These are phyloP conservation scores for Hermetia illucens DNA, from an alignment of 1,140 invertebrate genomes.

Conservation along the genomic window DNA sequence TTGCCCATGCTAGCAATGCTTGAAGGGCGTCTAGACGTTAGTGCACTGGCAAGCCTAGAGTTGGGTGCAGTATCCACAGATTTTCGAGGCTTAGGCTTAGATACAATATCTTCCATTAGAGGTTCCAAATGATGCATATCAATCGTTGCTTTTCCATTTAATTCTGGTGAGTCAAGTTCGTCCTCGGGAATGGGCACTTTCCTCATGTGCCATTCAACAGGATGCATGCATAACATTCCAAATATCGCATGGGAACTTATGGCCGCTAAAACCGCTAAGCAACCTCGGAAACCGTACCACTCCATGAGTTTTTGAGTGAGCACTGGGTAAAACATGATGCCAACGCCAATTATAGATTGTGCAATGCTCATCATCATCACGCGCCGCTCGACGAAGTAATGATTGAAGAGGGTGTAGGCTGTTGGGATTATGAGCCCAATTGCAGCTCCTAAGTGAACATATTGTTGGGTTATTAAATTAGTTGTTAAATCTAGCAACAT, in stretches of 20 bases:
- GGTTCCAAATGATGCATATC: slow-evolving; percentile 12
- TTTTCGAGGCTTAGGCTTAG: background rate
- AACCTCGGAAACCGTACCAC: slow-evolving; percentile 44
- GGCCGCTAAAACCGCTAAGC: slow-evolving; percentile 41
- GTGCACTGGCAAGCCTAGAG: too few relatives aligned
- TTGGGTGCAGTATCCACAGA: slow-evolving; percentile 5
- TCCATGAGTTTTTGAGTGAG: slow-evolving; percentile 34
- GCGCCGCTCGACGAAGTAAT: slow-evolving; percentile 40
- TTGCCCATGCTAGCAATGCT: slow-evolving; percentile 30
- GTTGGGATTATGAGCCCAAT: slow-evolving; percentile 43
- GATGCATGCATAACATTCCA: slow-evolving; percentile 47
- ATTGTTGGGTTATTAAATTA: background rate
- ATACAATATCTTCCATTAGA: slow-evolving; percentile 14
- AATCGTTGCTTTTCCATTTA: too few relatives aligned
- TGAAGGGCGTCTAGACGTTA: slow-evolving; percentile 17
- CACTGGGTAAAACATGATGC: slow-evolving; percentile 40
- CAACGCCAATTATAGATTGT: slow-evolving; percentile 40
- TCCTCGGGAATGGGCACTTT: slow-evolving; percentile 20
- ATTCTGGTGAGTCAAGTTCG: slow-evolving; percentile 24
- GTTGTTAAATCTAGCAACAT: too few relatives aligned
- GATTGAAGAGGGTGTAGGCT: slow-evolving; percentile 39
- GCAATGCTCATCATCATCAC: slow-evolving; percentile 42
- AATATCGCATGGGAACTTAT: slow-evolving; percentile 45
- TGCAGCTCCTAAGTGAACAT: slow-evolving; percentile 24
- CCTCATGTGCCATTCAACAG: slow-evolving; percentile 52